Conservation (phyloP, 2,113 vertebrate genomes). For the Kobus ellipsiprymnus region DNA sequence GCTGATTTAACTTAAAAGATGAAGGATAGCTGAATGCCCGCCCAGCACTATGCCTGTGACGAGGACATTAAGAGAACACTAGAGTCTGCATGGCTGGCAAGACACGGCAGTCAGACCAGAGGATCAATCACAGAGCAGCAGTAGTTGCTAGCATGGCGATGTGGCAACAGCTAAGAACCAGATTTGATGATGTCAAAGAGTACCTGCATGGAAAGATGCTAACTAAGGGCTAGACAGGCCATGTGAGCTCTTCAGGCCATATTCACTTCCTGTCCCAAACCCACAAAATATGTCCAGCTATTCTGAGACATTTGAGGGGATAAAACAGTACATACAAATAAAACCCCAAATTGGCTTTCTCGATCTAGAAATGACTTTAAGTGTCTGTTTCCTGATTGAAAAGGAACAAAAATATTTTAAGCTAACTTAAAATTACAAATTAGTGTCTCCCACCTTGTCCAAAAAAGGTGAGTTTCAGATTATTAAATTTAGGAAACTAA, state of each 20-base stretch:
- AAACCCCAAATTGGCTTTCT: not conserved
- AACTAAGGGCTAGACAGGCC: not conserved
- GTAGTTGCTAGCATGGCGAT: rapidly evolving
- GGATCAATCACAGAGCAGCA: not conserved
- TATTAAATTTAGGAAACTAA: not conserved
- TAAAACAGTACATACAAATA: not conserved
- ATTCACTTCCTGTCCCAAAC: not conserved
- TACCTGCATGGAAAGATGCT: rapidly evolving
- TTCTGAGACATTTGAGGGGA: not conserved
- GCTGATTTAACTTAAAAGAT: not conserved
- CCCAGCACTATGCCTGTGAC: not conserved
- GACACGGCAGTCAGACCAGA: not conserved
- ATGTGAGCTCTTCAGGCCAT: not conserved
- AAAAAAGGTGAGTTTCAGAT: not conserved
- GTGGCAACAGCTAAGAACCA: not conserved
- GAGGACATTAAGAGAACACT: too few relatives aligned
- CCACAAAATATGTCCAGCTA: not conserved
- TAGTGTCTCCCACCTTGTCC: not conserved
- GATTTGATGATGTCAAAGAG: not conserved
- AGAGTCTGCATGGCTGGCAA: not conserved
- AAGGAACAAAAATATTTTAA: not conserved
- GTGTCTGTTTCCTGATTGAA: not conserved
- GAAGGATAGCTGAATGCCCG: not conserved
- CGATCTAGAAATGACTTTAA: not conserved
- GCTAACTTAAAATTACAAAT: not conserved